phyloP scores from a whole-genome alignment of 53 echinoderm and acorn worm species.

The Stichopus horrens region DNA sequence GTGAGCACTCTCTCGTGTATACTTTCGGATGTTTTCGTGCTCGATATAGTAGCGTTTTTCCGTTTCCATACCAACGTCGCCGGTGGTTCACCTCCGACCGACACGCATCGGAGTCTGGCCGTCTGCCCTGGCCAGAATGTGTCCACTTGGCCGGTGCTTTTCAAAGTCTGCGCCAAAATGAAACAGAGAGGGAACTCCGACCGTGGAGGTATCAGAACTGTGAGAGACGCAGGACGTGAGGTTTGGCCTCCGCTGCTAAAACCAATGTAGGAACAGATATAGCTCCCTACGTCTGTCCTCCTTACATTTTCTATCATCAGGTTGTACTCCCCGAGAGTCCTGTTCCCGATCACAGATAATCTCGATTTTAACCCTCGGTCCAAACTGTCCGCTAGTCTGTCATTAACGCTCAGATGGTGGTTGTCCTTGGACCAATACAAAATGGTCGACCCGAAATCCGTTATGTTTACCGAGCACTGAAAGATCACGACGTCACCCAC shows the following conservation, averaged over 20 bases:
- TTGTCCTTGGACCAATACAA: slow-evolving; percentile 78
- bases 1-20: slow-evolving; percentile 72
- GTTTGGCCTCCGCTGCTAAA: slow-evolving; percentile 58
- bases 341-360: slow-evolving; percentile 74
- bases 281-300: slow-evolving; percentile 67
- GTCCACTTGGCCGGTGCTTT: slow-evolving; percentile 42
- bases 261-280: slow-evolving; percentile 74
- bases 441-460: not conserved
- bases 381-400: slow-evolving; percentile 51
- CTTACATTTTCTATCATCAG: slow-evolving; percentile 71
- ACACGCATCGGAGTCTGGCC: slow-evolving; percentile 71
- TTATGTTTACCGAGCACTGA: slow-evolving; percentile 44
- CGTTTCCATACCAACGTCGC: slow-evolving; percentile 84
- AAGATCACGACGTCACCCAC: slow-evolving; percentile 63
- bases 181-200: slow-evolving; percentile 71
- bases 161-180: slow-evolving; percentile 56
- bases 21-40: slow-evolving; percentile 60
- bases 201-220: slow-evolving; percentile 75
- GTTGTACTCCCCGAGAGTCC: slow-evolving; percentile 68
- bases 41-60: slow-evolving; percentile 63
- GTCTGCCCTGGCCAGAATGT: slow-evolving; percentile 82
- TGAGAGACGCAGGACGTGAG: slow-evolving; percentile 65
- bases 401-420: slow-evolving; percentile 67
- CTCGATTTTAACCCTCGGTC: slow-evolving; percentile 59
- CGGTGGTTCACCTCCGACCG: slow-evolving; percentile 80